Percentiles rank a stretch among this genome's conserved stretches.
These are phyloP conservation scores for Arctopsyche grandis DNA, from an alignment of 1,140 invertebrate species.

Conservation along the genomic window DNA sequence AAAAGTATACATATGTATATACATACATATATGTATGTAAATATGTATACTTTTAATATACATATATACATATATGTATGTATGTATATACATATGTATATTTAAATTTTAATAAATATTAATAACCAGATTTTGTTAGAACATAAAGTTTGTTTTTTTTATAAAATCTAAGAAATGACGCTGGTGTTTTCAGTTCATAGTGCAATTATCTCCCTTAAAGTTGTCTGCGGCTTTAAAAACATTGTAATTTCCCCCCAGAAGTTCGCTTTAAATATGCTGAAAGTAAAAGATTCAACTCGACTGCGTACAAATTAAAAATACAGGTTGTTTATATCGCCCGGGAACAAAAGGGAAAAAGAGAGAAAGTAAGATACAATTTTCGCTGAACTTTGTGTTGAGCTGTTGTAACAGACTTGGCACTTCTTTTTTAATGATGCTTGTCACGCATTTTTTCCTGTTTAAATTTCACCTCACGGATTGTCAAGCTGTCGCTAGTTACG, in stretches of 20 bases:
- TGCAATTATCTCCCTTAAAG: too few species aligned
- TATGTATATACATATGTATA: neutral
- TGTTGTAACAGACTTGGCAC: conserved; percentile 23
- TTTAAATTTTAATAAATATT: neutral
- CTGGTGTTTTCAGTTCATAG: too few species aligned
- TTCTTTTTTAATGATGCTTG: conserved; percentile 40
- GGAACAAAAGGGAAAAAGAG: neutral
- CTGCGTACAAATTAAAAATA: neutral
- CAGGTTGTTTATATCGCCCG: neutral
- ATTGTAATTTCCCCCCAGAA: too few species aligned
- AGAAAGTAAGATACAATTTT: conserved; percentile 14
- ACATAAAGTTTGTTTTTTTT: too few species aligned
- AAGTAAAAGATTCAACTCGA: too few species aligned
- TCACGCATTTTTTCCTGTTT: conserved; percentile 30
- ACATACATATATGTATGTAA: too few species aligned
- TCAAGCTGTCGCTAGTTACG: conserved; percentile 41
- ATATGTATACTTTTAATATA: neutral
- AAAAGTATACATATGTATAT: too few species aligned
- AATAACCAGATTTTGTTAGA: too few species aligned
- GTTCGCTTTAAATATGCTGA: too few species aligned
- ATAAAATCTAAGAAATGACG: too few species aligned
- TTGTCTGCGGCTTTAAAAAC: too few species aligned
- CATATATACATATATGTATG: neutral
- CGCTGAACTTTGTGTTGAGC: neutral
- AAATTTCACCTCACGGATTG: conserved; percentile 34